Evolutionary conservation across 1,140 invertebrate genomes (phyloP).

Genomic region (Ctenoplectra terminalis): DNA sequence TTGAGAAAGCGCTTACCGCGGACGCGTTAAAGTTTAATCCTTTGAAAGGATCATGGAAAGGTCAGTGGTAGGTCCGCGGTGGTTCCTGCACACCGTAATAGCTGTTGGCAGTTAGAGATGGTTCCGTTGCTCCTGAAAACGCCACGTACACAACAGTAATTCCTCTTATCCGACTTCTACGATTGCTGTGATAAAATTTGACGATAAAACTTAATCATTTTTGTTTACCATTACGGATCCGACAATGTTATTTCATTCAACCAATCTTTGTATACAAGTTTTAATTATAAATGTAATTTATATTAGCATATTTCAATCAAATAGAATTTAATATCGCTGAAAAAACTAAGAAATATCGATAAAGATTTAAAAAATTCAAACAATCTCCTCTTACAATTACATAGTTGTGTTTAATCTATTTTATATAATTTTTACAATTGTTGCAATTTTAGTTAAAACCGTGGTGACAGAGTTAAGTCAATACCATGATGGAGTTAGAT

Average conservation of each 20-base stretch:
- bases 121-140: not conserved
- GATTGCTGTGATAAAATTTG: not conserved
- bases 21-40: conserved; percentile 40
- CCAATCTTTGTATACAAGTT: too few species aligned
- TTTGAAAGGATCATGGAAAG: conserved; percentile 34
- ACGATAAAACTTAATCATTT: not conserved
- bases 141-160: not conserved
- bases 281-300: too few species aligned
- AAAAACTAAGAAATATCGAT: too few species aligned
- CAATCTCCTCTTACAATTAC: too few species aligned
- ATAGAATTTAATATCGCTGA: too few species aligned
- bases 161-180: not conserved
- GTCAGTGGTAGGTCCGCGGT: conserved; percentile 23
- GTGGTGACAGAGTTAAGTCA: too few species aligned
- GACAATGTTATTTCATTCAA: too few species aligned
- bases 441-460: too few species aligned
- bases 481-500: not conserved
- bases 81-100: conserved; percentile 20
- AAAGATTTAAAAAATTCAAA: too few species aligned
- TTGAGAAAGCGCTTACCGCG: conserved; percentile 25
- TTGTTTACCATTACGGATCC: not conserved
- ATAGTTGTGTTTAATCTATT: too few species aligned
- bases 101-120: conserved; percentile 21
- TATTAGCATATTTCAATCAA: too few species aligned
- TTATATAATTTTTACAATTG: too few species aligned